Percentiles rank a stretch among this genome's conserved stretches.
Conservation (phyloP, 1,140 invertebrate species). For the Drosophila sulfurigaster region DNA sequence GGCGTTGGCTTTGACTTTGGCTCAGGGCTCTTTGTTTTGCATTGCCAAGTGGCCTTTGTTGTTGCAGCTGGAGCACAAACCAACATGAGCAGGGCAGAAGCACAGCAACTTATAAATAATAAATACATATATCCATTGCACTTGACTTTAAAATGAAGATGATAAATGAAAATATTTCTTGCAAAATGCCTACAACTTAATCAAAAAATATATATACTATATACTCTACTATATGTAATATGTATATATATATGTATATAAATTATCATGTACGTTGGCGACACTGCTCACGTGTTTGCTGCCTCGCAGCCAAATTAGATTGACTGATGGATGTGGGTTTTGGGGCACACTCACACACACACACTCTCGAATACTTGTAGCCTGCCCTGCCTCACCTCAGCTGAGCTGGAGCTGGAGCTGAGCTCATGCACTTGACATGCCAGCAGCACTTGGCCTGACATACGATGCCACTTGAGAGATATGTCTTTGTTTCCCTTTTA, state of each 20-base stretch:
- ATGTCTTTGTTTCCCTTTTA: constrained; percentile 73
- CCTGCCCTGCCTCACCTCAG: constrained; percentile 26
- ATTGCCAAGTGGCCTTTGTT: constrained; percentile 63
- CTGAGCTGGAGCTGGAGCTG: constrained; percentile 4
- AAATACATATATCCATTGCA: constrained; percentile 67
- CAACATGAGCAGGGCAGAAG: constrained; percentile 11
- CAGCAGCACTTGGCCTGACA: constrained; percentile 65
- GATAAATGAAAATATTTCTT: constrained; percentile 50
- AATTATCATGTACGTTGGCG: constrained; percentile 24
- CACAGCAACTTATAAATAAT: constrained; percentile 69
- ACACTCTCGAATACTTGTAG: neutral
- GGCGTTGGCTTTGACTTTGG: constrained; percentile 46
- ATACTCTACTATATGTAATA: neutral
- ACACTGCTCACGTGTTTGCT: constrained; percentile 38
- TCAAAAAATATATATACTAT: constrained; percentile 47
- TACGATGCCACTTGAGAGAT: constrained; percentile 81
- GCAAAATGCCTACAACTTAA: constrained; percentile 74
- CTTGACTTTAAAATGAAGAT: constrained; percentile 28
- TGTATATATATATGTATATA: constrained; percentile 13
- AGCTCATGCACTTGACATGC: constrained; percentile 72
- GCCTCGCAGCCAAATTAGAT: constrained; percentile 77
- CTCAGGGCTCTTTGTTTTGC: constrained; percentile 64
- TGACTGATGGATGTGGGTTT: constrained; percentile 46
- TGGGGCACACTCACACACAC: constrained; percentile 4
- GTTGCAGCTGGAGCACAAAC: constrained; percentile 43